Conservation (phyloP, 2,797 vertebrate genomes). For the Gorsachius magnificus region DNA sequence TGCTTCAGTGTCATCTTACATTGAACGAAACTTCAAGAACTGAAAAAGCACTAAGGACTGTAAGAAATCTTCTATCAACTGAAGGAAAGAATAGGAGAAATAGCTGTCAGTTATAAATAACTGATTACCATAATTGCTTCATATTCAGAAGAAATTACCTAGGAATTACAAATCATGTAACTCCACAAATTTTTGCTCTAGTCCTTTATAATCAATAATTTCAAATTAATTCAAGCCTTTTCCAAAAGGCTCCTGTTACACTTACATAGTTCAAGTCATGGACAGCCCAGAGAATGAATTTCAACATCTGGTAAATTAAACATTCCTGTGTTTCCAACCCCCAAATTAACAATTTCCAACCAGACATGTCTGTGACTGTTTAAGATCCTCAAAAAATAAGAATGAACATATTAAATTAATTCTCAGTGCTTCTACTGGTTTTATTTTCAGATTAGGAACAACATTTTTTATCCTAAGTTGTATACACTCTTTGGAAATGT, state of each 20-base stretch:
- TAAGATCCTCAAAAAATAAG: background rate
- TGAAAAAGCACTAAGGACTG: background rate
- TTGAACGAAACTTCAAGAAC: background rate
- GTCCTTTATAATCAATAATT: background rate
- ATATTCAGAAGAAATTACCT: background rate
- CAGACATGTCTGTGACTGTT: background rate
- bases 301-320: background rate
- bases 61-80: background rate
- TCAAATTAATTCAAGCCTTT: background rate
- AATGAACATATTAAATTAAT: background rate
- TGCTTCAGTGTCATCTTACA: background rate
- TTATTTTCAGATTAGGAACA: background rate
- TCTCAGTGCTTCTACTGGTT: background rate
- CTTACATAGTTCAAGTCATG: background rate
- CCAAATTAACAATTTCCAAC: background rate
- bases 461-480: background rate
- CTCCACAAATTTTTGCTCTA: background rate
- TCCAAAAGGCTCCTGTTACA: background rate
- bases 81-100: background rate
- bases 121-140: background rate
- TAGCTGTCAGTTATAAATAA: background rate
- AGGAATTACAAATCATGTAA: background rate
- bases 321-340: background rate
- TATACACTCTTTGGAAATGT: background rate
- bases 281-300: background rate